Conservation (phyloP, 2,113 vertebrate genomes). For the Sylvilagus bachmani region DNA sequence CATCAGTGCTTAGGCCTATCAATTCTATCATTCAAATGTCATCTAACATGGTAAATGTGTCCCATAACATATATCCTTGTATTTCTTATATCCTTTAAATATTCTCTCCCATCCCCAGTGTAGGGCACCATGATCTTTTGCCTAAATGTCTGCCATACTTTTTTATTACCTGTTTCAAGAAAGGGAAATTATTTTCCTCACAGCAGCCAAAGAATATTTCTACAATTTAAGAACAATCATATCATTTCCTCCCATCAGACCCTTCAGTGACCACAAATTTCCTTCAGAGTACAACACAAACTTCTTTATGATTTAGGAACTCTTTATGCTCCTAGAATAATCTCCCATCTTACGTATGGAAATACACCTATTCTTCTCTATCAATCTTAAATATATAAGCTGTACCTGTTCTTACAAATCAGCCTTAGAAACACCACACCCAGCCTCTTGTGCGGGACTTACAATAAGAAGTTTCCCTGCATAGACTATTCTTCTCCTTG, state of each 20-base stretch:
- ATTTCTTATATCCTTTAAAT: background rate
- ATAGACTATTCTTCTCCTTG: background rate
- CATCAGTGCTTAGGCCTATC: background rate
- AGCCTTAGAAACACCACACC: background rate
- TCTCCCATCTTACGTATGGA: background rate
- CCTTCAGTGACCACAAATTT: background rate
- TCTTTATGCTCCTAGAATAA: background rate
- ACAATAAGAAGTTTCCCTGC: background rate
- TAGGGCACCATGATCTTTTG: background rate
- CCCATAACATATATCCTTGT: background rate
- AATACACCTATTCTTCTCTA: no score
- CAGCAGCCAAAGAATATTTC: conserved; percentile 8
- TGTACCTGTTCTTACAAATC: background rate
- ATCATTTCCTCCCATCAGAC: background rate
- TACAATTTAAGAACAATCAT: background rate
- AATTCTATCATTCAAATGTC: background rate
- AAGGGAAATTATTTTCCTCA: background rate
- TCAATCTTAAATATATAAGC: background rate
- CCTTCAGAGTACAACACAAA: background rate
- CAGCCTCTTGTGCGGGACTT: background rate
- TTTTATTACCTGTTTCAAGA: conserved; percentile 3
- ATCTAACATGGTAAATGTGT: background rate
- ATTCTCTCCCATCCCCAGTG: background rate
- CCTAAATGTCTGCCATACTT: background rate
- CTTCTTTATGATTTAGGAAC: background rate